Conservation (phyloP, 1,140 invertebrate genomes). For the Brachionus calyciflorus region DNA sequence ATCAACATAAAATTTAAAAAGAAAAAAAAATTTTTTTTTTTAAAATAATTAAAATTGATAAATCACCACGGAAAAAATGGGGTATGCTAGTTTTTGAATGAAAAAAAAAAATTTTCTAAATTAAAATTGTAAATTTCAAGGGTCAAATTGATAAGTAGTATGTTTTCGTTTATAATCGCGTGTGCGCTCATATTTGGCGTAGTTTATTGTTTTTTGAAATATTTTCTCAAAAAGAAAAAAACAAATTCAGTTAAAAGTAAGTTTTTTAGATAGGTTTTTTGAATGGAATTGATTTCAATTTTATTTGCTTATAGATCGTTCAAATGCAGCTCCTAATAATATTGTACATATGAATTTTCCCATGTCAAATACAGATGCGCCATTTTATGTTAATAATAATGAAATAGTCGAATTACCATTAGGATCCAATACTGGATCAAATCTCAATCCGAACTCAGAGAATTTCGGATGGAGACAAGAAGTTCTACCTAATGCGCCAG, state of each 20-base stretch:
- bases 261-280: not conserved
- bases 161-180: not conserved
- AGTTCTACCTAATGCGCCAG: not conserved
- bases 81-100: not conserved
- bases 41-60: too few species aligned
- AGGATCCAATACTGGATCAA: not conserved
- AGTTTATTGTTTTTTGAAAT: slow-evolving; percentile 1
- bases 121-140: too few species aligned
- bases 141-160: slow-evolving; percentile 11
- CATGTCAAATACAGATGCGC: not conserved
- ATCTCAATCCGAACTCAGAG: not conserved
- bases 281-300: not conserved
- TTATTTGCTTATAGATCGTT: not conserved
- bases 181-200: slow-evolving; percentile 1
- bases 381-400: slow-evolving; percentile 27
- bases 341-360: slow-evolving; percentile 10
- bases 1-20: slow-evolving; percentile 15
- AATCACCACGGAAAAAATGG: slow-evolving; percentile 3
- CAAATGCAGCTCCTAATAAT: not conserved
- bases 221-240: slow-evolving; percentile 15
- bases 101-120: too few species aligned
- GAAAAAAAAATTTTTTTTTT: not conserved
- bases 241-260: not conserved
- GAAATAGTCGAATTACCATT: not conserved
- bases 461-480: not conserved